Percentiles rank a stretch among this genome's conserved stretches.
Evolutionary conservation across 2,888 invertebrate species (phyloP).

Genomic region (Entomobrya proxima): DNA sequence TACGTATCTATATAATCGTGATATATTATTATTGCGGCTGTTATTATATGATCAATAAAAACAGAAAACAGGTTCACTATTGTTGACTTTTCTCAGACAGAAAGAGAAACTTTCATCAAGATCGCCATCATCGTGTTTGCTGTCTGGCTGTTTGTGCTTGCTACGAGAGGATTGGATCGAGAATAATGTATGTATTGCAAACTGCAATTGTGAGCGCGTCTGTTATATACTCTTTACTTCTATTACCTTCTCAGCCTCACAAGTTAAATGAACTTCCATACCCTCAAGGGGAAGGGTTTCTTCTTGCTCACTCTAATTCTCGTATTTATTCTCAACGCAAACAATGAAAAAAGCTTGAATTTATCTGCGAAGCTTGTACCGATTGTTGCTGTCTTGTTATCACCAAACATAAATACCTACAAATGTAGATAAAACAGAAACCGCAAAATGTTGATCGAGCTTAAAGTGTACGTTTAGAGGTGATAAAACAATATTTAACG

Average conservation of each 20-base stretch:
- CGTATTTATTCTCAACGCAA: not conserved
- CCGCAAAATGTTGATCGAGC: too few species aligned
- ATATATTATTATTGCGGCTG: conserved; percentile 26
- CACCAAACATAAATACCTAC: too few species aligned
- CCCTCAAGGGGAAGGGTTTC: conserved; percentile 65
- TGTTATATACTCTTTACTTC: not conserved
- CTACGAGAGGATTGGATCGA: not conserved
- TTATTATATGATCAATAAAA: conserved; percentile 62
- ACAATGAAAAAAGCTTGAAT: too few species aligned
- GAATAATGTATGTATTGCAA: not conserved
- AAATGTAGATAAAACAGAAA: too few species aligned
- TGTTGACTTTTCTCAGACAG: conserved; percentile 64
- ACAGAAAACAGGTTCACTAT: conserved; percentile 64
- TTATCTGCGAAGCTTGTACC: too few species aligned
- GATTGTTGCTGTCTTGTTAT: too few species aligned
- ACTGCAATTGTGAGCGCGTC: not conserved
- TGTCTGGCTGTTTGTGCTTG: not conserved
- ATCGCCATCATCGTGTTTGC: conserved; percentile 7
- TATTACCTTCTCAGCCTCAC: not conserved
- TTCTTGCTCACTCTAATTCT: not conserved
- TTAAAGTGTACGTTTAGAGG: too few species aligned
- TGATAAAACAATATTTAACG: too few species aligned
- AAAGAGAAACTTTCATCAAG: conserved; percentile 67
- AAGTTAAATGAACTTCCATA: conserved; percentile 55
- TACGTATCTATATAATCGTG: conserved; percentile 17